These are phyloP conservation scores for Amiota mariae DNA, from an alignment of 2,888 invertebrate species.

Conservation along the genomic window DNA sequence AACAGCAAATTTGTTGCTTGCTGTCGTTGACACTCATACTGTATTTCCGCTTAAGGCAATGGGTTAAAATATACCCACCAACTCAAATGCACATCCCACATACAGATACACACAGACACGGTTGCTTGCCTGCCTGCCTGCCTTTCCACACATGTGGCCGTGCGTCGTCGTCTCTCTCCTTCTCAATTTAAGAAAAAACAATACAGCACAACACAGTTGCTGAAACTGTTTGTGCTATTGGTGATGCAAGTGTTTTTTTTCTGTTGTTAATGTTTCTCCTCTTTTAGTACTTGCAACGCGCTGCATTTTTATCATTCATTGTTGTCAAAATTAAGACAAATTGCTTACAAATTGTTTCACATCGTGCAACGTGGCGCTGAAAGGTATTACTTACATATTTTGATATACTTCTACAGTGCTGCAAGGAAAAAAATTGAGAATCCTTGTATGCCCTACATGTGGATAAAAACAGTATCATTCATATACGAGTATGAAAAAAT, in stretches of 20 bases:
- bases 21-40: neutral
- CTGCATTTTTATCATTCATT: conserved; percentile 17
- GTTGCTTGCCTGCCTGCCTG: neutral
- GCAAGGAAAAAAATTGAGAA: neutral
- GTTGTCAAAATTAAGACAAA: conserved; percentile 24
- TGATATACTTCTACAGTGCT: conserved; percentile 36
- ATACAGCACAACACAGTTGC: neutral
- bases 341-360: conserved; percentile 19
- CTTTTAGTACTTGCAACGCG: neutral
- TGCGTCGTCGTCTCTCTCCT: neutral
- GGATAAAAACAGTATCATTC: too few relatives aligned
- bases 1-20: neutral
- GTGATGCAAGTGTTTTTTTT: too few relatives aligned
- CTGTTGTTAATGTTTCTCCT: neutral
- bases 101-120: neutral
- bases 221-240: neutral
- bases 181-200: neutral
- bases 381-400: neutral
- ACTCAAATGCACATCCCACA: neutral
- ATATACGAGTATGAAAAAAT: too few relatives aligned
- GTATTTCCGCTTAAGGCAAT: conserved; percentile 21
- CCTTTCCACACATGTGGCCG: neutral
- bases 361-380: neutral
- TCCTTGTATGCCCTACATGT: neutral
- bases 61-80: neutral